Evolutionary conservation across 1,140 invertebrate genomes (phyloP).

Genomic region (Pachypeltis micranthus): DNA sequence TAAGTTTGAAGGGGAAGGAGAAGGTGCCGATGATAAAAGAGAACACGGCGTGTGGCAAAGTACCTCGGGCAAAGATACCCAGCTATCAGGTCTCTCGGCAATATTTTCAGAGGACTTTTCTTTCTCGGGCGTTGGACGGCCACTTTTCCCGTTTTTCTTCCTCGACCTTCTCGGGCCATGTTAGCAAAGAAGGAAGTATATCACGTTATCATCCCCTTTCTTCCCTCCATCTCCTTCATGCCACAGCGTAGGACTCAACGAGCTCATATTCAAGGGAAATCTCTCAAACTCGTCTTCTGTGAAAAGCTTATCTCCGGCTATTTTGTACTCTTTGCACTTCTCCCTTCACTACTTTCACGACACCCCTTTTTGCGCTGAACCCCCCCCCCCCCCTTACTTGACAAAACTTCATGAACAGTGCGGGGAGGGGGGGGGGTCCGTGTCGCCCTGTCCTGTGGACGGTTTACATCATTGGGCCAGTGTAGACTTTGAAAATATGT

Average conservation of each 20-base stretch:
- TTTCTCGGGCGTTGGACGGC: background rate
- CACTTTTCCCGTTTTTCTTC: background rate
- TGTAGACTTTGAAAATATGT: no score
- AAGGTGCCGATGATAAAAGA: background rate
- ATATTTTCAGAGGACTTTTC: background rate
- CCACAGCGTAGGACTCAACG: background rate
- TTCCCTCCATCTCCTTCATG: no score
- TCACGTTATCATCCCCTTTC: background rate
- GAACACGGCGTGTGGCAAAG: background rate
- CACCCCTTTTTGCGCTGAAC: no score
- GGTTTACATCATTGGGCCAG: no score
- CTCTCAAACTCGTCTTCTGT: slow-evolving; percentile 1
- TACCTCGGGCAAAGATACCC: slow-evolving; percentile 1
- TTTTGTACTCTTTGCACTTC: background rate
- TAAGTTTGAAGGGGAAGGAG: background rate
- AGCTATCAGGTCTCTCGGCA: background rate
- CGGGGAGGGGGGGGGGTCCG: no score
- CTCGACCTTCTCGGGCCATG: background rate
- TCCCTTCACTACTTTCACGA: background rate
- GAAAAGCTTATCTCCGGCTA: slow-evolving; percentile 4
- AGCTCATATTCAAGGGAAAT: slow-evolving; percentile 2
- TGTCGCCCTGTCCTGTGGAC: no score
- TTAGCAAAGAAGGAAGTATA: slow-evolving; percentile 9
- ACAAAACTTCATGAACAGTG: no score
- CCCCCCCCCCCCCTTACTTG: background rate